These are phyloP conservation scores for Trissolcus brochymenae DNA, from an alignment of 2,888 invertebrate genomes.

Conservation along the genomic window DNA sequence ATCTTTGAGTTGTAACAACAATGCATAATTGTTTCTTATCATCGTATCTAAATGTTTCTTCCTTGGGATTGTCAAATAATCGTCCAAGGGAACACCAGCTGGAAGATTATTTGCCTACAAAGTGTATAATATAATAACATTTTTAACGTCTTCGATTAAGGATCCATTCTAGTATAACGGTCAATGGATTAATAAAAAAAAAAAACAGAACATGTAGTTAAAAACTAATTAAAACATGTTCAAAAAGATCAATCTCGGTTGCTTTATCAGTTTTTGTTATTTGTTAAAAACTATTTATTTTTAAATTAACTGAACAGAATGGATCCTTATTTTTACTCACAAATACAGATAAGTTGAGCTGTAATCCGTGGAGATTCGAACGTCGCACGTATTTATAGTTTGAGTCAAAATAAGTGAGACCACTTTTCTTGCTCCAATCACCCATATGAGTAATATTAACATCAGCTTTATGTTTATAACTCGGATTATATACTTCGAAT, in stretches of 20 bases:
- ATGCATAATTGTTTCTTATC: conserved; percentile 81
- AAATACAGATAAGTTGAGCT: conserved; percentile 14
- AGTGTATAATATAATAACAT: conserved; percentile 42
- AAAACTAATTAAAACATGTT: too few relatives aligned
- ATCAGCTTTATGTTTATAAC: conserved; percentile 65
- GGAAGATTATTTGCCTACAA: conserved; percentile 50
- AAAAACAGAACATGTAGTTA: too few relatives aligned
- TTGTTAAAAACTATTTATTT: too few relatives aligned
- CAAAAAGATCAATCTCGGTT: too few relatives aligned
- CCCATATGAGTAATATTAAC: conserved; percentile 67
- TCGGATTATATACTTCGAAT: conserved; percentile 69
- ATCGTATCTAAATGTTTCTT: conserved; percentile 80
- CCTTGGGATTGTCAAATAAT: conserved; percentile 78
- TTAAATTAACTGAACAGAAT: too few relatives aligned
- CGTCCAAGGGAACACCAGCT: conserved; percentile 61
- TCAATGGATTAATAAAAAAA: too few relatives aligned
- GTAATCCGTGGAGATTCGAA: conserved; percentile 17
- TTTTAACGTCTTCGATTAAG: too few relatives aligned
- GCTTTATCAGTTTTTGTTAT: too few relatives aligned
- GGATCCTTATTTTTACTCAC: too few relatives aligned
- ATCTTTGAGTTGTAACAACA: conserved; percentile 80
- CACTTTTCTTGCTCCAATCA: conserved; percentile 59
- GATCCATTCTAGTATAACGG: too few relatives aligned
- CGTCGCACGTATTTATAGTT: conserved; percentile 55
- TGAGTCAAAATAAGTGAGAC: conserved; percentile 61